These are phyloP conservation scores for Coccyzus lansbergi DNA, from an alignment of 2,797 vertebrate species.

Conservation along the genomic window DNA sequence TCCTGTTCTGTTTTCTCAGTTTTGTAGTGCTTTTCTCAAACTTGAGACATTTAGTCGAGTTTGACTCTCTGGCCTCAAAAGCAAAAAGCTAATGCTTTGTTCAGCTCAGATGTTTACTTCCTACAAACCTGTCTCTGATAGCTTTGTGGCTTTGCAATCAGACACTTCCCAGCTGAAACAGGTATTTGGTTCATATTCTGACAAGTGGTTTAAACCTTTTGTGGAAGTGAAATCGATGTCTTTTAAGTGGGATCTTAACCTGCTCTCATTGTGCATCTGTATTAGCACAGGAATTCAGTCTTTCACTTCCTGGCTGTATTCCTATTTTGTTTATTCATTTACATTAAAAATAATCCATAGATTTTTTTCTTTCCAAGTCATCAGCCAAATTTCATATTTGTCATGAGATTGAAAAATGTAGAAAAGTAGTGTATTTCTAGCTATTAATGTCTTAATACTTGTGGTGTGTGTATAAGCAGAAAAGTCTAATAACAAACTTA, in stretches of 20 bases:
- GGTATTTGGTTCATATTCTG: not conserved
- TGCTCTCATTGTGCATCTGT: not conserved
- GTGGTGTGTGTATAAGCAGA: not conserved
- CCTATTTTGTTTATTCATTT: not conserved
- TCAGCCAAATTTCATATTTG: not conserved
- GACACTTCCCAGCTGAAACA: not conserved
- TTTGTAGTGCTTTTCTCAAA: not conserved
- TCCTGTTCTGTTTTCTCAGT: not conserved
- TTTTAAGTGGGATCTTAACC: not conserved
- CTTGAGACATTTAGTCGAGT: not conserved
- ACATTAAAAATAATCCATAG: not conserved
- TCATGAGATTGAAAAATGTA: not conserved
- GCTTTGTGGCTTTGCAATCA: not conserved
- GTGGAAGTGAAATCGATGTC: not conserved
- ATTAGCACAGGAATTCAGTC: not conserved
- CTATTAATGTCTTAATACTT: not conserved
- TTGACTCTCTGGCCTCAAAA: not conserved
- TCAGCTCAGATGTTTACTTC: not conserved
- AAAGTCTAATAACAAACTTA: not conserved
- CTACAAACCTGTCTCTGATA: not conserved
- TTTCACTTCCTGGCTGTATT: not conserved
- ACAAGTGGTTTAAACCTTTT: not conserved
- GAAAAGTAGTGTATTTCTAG: not conserved
- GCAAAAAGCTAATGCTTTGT: not conserved
- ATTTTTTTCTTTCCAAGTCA: not conserved